These are phyloP conservation scores for Acanthosepion lycidas DNA, from an alignment of 2,888 invertebrate species.

Conservation along the genomic window DNA sequence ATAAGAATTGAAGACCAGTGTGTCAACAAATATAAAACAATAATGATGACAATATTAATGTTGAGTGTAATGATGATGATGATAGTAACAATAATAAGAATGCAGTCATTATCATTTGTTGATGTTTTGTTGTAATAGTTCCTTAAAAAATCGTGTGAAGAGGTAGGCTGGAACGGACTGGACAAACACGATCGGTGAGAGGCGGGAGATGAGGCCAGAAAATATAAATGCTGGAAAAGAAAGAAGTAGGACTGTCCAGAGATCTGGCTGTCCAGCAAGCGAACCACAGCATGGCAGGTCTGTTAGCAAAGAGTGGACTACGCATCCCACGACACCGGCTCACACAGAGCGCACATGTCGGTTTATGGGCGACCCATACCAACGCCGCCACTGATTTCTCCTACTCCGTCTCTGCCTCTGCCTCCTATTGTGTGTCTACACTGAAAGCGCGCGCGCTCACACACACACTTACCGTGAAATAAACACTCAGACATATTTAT, in stretches of 20 bases:
- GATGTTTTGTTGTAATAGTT: not conserved
- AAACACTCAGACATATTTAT: not conserved
- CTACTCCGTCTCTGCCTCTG: not conserved
- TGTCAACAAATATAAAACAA: not conserved
- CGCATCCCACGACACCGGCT: slow-evolving; percentile 33
- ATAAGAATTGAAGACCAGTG: not conserved
- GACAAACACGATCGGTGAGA: not conserved
- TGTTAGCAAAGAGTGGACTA: slow-evolving; percentile 1
- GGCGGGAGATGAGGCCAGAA: not conserved
- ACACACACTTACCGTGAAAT: not conserved
- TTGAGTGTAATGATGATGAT: not conserved
- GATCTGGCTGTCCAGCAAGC: not conserved
- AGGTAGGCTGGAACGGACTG: not conserved
- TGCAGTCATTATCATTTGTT: not conserved
- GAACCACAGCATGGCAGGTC: not conserved
- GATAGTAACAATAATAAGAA: not conserved
- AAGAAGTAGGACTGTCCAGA: not conserved
- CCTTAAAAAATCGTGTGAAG: not conserved
- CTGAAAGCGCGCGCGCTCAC: not conserved
- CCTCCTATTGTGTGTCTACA: not conserved
- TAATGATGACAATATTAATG: not conserved
- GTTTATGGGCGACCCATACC: not conserved
- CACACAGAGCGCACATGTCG: not conserved
- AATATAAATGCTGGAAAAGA: not conserved
- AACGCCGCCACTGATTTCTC: not conserved